Evolutionary conservation across 53 echinoderm and acorn worm species (phyloP), one percentile per base, ranked within the genome.

Genomic region (Antedon mediterranea): DNA sequence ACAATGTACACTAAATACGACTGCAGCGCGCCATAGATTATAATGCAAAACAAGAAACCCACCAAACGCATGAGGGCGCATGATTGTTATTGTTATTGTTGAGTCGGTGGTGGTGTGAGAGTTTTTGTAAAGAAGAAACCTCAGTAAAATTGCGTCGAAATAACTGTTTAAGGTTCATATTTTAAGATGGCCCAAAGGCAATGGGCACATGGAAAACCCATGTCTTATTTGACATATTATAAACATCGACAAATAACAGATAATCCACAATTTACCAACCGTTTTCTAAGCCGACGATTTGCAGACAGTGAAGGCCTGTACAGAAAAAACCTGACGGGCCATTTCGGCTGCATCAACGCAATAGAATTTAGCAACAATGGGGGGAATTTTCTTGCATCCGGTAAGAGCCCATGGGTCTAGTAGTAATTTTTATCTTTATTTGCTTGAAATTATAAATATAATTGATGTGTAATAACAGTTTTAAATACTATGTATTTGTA

Each of bases 301-400:
- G 42, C 78, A n/a, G 34, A 28, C 31, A 43, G 43, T 32, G 73
- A 37, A 41, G 77, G 78, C 13, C 71, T 90, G 75, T 86, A 85
- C 74, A 87, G 81, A 31, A 80, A 74, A n/a, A 86, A 89, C 41
- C 77, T 93, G 41, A 79, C 87, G 28, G 94, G 94, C 30, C 94
- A 93, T 72, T 93, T 80, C 74, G 94, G 94, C 20, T 93, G 94
- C 72, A 90, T 93, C 5, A 93, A 93, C 75, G 94, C 94, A 28
- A 90, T 93, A 15, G 94, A 93, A 76, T 93, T 93, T 79, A 93
- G 94, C 89, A 90, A 93, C 75, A 88, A 89, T 73, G 93, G 93
- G 43, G 94, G 94, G n/a, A 79, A 93, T 37, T 86, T 89, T 34
- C 43, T 93, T n/a, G 89, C 88, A 43, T 93, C 94, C 73, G 94